Percentiles rank a stretch among this genome's conserved stretches.
Conservation (phyloP, 2,888 invertebrate genomes). For the Drosophila nr. medialis region DNA sequence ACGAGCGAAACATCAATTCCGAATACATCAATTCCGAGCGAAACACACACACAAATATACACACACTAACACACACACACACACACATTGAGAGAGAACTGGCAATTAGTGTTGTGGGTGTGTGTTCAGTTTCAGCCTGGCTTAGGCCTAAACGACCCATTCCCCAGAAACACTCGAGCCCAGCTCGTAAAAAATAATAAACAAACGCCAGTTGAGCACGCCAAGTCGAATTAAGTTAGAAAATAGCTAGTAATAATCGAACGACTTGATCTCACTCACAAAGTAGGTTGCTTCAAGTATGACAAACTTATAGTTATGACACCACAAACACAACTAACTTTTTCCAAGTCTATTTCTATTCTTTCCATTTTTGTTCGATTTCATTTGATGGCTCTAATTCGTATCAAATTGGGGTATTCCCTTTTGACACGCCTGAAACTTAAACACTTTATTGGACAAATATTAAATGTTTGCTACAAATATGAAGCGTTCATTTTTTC, state of each 20-base stretch:
- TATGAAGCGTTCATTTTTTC: background rate
- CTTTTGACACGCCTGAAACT: background rate
- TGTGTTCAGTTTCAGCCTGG: slow-evolving; percentile 55
- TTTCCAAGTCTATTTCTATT: slow-evolving; percentile 2
- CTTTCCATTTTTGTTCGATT: background rate
- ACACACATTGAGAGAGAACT: slow-evolving; percentile 17
- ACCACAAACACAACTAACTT: background rate
- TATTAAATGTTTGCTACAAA: too few species aligned
- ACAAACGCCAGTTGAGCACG: slow-evolving; percentile 25
- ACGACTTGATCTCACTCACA: slow-evolving; percentile 17
- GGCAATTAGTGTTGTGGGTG: slow-evolving; percentile 73
- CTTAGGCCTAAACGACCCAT: slow-evolving; percentile 20
- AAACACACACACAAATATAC: too few species aligned
- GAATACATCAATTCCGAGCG: slow-evolving; percentile 46
- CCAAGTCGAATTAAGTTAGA: slow-evolving; percentile 27
- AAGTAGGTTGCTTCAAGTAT: slow-evolving; percentile 20
- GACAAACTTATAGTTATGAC: slow-evolving; percentile 2
- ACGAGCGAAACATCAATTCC: too few species aligned
- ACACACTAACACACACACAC: slow-evolving; percentile 11
- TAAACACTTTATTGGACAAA: background rate
- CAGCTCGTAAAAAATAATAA: slow-evolving; percentile 43
- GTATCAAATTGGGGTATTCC: background rate
- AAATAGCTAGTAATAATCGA: slow-evolving; percentile 35
- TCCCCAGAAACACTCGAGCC: slow-evolving; percentile 2
- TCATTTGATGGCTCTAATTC: background rate